Conservation (phyloP, 2,888 invertebrate genomes). For the Anticlea derivata region DNA sequence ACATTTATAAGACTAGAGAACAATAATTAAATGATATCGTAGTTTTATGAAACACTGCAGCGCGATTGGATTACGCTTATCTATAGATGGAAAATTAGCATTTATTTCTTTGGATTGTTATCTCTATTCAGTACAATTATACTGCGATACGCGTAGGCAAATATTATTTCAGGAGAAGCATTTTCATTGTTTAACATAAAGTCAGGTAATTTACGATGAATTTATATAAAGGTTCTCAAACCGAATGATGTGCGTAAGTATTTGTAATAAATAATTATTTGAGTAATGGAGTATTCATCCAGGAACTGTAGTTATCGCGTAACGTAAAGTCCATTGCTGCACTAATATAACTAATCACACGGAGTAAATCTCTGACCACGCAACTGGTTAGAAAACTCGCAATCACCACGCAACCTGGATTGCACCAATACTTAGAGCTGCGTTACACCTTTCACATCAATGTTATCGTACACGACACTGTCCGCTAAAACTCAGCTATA, state of each 20-base stretch:
- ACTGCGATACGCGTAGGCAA: too few relatives aligned
- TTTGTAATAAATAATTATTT: too few relatives aligned
- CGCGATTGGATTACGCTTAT: neutral
- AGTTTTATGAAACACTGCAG: neutral
- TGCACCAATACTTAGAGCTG: slow-evolving; percentile 1
- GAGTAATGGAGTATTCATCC: neutral
- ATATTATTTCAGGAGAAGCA: too few relatives aligned
- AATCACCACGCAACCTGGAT: neutral
- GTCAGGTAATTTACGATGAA: too few relatives aligned
- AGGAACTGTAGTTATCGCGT: neutral
- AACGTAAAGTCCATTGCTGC: slow-evolving; percentile 1
- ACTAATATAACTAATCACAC: neutral
- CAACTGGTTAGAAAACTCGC: neutral
- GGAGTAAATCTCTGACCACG: neutral
- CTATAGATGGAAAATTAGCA: too few relatives aligned
- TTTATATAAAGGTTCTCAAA: too few relatives aligned
- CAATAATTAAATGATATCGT: neutral
- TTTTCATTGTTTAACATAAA: too few relatives aligned
- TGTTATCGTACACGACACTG: slow-evolving; percentile 5
- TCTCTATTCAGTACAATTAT: too few relatives aligned
- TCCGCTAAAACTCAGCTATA: slow-evolving; percentile 4
- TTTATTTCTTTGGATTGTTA: too few relatives aligned
- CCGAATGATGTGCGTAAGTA: too few relatives aligned
- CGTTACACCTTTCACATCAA: slow-evolving; percentile 2
- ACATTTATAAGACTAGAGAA: slow-evolving; percentile 7